Evolutionary conservation across 30 jellyfish, hydroid and myxozoan genomes (phyloP), one percentile per base, ranked within the genome.

Genomic region (Turritopsis dohrnii): DNA sequence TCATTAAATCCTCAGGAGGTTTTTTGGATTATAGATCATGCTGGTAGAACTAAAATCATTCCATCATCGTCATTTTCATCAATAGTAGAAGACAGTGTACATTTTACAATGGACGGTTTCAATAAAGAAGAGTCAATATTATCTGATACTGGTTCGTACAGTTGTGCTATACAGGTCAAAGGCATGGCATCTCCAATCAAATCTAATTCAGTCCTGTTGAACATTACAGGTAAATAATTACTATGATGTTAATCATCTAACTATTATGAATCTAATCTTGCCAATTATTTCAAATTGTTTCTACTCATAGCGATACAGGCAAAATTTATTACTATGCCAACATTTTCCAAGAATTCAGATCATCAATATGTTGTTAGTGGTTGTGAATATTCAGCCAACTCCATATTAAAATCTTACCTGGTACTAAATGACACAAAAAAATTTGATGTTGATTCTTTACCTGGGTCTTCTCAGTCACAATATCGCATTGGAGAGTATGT

Each of bases 71-170:
- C 30, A 69, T 26, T 5, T 41, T 13, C 13, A 13, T 41, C 9
- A 13, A 41, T 3, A 13, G 60, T 41, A 13, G 13, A 41, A 13
- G 13, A 41, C 5, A 41, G 7, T 66, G 76, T 66, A 54, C 73
- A 0, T 60, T 69, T 16, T 69, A 7, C 31, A 69, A 27, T 69
- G 77, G 19, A 23, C 9, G 19, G 77, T 7, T 60, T 60, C 21
- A n/a, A 8, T 69, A 19, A 8, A 23, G 19, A n/a, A 1, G 30
- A 69, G 30, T 23, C 77, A n/a, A 69, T 9, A 27, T 27, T 69
- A 27, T n/a, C 77, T n/a, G 77, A 69, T 69, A 23, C 9, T n/a
- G 77, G 77, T 17, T n/a, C 77, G 8, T 69, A 69, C 77, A 23
- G 30, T 23, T 69, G 77, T 69, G 77, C 23, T 7, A 7, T 69